phyloP scores from a whole-genome alignment of 2,113 vertebrate species.

The Otis tarda region DNA sequence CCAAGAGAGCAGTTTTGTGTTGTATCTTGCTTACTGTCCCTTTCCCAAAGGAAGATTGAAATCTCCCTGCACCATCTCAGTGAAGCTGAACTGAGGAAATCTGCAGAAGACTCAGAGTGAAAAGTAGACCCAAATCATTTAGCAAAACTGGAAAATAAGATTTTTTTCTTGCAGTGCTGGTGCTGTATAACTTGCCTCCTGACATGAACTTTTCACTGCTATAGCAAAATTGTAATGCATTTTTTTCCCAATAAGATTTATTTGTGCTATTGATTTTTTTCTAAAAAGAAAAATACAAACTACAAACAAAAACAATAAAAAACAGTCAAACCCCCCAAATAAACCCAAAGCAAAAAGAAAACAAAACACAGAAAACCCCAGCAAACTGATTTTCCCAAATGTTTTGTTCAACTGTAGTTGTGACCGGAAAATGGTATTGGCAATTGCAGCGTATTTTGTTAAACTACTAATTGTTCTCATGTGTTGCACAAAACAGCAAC shows the following conservation, averaged over 20 bases:
- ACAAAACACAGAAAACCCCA: neutral
- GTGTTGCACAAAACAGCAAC: neutral
- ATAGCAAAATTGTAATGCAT: neutral
- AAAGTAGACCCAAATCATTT: neutral
- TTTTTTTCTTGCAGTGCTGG: neutral
- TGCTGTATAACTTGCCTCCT: neutral
- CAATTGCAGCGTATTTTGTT: conserved; percentile 21
- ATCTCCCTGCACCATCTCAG: neutral
- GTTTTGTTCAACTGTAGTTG: neutral
- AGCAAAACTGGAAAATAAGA: neutral
- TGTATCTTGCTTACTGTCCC: neutral
- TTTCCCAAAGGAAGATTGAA: neutral
- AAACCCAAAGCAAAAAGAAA: neutral
- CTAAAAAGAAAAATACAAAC: neutral
- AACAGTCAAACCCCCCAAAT: neutral
- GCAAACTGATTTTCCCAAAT: neutral
- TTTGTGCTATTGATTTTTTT: neutral
- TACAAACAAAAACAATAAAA: neutral
- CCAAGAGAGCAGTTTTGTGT: neutral
- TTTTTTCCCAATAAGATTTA: neutral
- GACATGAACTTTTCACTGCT: neutral
- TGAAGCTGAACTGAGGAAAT: neutral
- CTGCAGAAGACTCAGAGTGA: neutral
- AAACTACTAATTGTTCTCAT: conserved; percentile 41
- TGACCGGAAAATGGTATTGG: neutral